Percentiles rank a stretch among this genome's conserved stretches.
Evolutionary conservation across 2,888 invertebrate species (phyloP).

Genomic region (Eilema depressum): DNA sequence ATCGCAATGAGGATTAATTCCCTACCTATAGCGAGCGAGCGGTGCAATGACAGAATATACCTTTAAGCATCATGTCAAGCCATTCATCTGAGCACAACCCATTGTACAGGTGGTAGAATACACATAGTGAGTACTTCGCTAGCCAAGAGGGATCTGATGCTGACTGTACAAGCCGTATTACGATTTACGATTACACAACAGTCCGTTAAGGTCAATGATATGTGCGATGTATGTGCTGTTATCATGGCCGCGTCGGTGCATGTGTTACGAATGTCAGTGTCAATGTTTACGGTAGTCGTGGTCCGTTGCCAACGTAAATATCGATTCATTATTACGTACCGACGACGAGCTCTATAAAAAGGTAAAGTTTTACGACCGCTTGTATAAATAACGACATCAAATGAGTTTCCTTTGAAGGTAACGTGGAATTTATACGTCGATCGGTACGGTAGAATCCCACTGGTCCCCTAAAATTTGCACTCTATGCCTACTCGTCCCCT

Average conservation of each 20-base stretch:
- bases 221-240: background rate
- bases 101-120: too few relatives aligned
- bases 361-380: constrained; percentile 7
- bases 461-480: too few relatives aligned
- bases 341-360: background rate
- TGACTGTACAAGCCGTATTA: background rate
- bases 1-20: too few relatives aligned
- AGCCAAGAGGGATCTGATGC: too few relatives aligned
- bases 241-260: background rate
- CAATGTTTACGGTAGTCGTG: constrained; percentile 12
- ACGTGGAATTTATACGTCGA: background rate
- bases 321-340: constrained; percentile 10
- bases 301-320: constrained; percentile 22
- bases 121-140: too few relatives aligned
- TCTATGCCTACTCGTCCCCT: too few relatives aligned
- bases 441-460: too few relatives aligned
- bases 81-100: too few relatives aligned
- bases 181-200: background rate
- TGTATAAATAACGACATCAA: background rate
- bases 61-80: too few relatives aligned
- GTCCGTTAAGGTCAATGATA: constrained; percentile 2
- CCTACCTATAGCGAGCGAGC: too few relatives aligned
- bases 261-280: constrained; percentile 12
- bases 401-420: constrained; percentile 5
- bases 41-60: too few relatives aligned